Percentiles rank a stretch among this genome's conserved stretches.
Evolutionary conservation across 2,888 invertebrate genomes (phyloP).

Genomic region (Eristalis pertinax): DNA sequence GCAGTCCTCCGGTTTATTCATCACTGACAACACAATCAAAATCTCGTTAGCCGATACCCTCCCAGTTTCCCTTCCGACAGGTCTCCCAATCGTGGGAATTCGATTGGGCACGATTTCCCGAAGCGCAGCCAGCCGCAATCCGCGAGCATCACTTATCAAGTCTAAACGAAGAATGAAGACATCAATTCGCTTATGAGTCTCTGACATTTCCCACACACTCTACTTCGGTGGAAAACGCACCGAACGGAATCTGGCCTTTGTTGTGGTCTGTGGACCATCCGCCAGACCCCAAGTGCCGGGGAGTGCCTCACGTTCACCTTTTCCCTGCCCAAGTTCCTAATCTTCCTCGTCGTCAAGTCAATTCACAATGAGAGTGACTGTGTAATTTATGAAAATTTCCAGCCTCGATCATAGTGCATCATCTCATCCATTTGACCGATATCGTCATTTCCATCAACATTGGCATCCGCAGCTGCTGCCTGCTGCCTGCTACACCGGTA

Average conservation of each 20-base stretch:
- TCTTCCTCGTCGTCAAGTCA: slow-evolving; percentile 7
- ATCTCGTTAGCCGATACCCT: neutral
- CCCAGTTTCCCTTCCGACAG: neutral
- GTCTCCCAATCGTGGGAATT: slow-evolving; percentile 23
- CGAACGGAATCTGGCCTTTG: slow-evolving; percentile 64
- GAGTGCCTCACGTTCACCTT: slow-evolving; percentile 71
- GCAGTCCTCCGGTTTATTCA: neutral
- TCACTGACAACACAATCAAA: neutral
- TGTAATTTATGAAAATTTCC: slow-evolving; percentile 62
- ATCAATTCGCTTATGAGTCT: slow-evolving; percentile 64
- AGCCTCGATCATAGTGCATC: slow-evolving; percentile 2
- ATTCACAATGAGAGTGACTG: slow-evolving; percentile 38
- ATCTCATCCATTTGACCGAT: slow-evolving; percentile 63
- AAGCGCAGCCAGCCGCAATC: neutral
- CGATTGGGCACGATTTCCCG: slow-evolving; percentile 3
- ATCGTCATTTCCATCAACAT: slow-evolving; percentile 24
- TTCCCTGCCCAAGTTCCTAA: slow-evolving; percentile 26
- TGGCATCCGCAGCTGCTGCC: slow-evolving; percentile 18
- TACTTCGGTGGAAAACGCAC: slow-evolving; percentile 52
- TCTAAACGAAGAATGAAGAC: slow-evolving; percentile 51
- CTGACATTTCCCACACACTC: slow-evolving; percentile 67
- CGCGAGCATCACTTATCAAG: neutral
- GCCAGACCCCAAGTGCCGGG: slow-evolving; percentile 39
- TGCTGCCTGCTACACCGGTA: neutral
- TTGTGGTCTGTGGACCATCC: slow-evolving; percentile 35